These are phyloP conservation scores for Saimiri boliviensis DNA, from an alignment of 2,113 vertebrate species.

Conservation along the genomic window DNA sequence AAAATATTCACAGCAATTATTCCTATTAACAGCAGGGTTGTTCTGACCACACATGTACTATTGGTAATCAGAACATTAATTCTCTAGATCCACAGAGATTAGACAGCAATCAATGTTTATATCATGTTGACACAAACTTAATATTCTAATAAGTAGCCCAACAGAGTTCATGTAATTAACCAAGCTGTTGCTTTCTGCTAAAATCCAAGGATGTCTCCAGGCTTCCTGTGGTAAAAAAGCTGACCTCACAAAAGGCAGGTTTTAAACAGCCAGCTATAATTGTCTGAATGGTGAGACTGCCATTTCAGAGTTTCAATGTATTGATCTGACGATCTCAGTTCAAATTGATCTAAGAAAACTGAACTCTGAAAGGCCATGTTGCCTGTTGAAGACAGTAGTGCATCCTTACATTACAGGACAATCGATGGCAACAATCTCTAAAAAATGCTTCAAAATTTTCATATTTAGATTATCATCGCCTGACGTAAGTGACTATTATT, in stretches of 20 bases:
- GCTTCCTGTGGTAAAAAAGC: not conserved
- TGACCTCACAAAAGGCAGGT: slow-evolving; percentile 1
- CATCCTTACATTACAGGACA: not conserved
- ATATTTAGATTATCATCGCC: not conserved
- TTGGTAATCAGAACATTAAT: slow-evolving; percentile 40
- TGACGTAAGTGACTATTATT: not conserved
- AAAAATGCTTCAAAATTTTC: not conserved
- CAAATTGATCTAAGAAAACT: not conserved
- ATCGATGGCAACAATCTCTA: not conserved
- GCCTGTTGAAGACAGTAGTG: not conserved
- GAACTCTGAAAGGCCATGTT: not conserved
- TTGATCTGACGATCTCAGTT: not conserved
- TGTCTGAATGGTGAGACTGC: not conserved
- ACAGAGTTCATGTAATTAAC: not conserved
- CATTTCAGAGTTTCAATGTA: not conserved
- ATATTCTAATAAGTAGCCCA: slow-evolving; percentile 18
- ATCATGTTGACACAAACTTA: not conserved
- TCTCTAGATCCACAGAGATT: slow-evolving; percentile 51
- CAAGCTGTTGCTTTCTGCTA: not conserved
- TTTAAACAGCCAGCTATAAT: not conserved
- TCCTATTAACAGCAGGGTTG: slow-evolving; percentile 41
- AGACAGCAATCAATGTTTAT: not conserved
- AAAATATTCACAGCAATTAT: slow-evolving; percentile 31
- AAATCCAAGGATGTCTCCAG: slow-evolving; percentile 20
- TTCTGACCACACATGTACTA: slow-evolving; percentile 32